Percentiles rank a stretch among this genome's conserved stretches.
phyloP scores from a whole-genome alignment of 2,797 vertebrate species.

The Craterocephalus amniculus region DNA sequence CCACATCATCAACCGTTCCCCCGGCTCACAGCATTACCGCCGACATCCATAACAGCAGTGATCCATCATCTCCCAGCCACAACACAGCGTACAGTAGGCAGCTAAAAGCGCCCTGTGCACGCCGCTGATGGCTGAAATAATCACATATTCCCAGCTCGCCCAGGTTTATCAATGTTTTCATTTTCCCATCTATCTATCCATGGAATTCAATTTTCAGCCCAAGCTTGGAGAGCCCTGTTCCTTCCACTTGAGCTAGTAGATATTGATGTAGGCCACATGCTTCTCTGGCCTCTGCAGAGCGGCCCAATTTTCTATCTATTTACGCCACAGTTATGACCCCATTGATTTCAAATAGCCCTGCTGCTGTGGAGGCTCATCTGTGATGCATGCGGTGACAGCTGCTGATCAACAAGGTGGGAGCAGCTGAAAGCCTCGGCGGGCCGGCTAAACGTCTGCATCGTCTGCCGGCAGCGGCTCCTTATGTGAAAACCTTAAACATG shows the following conservation, averaged over 20 bases:
- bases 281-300: constrained; percentile 60
- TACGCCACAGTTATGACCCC: constrained; percentile 75
- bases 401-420: constrained; percentile 61
- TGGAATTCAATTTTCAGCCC: constrained; percentile 72
- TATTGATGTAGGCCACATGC: constrained; percentile 71
- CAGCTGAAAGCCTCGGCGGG: constrained; percentile 54
- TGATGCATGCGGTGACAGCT: constrained; percentile 62
- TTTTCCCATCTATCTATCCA: constrained; percentile 68
- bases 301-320: constrained; percentile 75
- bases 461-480: no score
- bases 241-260: constrained; percentile 66
- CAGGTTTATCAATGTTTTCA: constrained; percentile 76
- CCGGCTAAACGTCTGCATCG: constrained; percentile 54
- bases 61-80: constrained; percentile 57
- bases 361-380: constrained; percentile 63
- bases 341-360: constrained; percentile 71
- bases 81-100: constrained; percentile 61
- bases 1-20: constrained; percentile 34
- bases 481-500: no score
- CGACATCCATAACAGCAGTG: constrained; percentile 50
- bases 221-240: constrained; percentile 52
- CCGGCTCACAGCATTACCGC: constrained; percentile 38
- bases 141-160: constrained; percentile 62
- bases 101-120: constrained; percentile 50
- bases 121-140: constrained; percentile 47